Conservation (phyloP, 2,888 invertebrate species). For the Spatulosminthurus flaviceps region DNA sequence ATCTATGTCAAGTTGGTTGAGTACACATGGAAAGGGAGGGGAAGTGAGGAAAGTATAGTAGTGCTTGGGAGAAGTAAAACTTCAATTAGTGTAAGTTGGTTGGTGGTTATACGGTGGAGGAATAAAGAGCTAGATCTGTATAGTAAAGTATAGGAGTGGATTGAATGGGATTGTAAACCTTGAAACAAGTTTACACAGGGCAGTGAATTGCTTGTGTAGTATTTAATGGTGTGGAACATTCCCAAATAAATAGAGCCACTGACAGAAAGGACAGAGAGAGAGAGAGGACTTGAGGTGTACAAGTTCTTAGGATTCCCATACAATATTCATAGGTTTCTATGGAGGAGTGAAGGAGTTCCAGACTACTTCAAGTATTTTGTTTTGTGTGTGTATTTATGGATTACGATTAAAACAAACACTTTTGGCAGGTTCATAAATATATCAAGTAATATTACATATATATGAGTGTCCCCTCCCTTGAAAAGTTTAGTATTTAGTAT, state of each 20-base stretch:
- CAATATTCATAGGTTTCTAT: no score
- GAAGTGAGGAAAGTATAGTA: not conserved
- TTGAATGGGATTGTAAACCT: not conserved
- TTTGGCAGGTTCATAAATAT: constrained; percentile 13
- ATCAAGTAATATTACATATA: not conserved
- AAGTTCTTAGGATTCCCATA: no score
- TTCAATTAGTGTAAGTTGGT: constrained; percentile 16
- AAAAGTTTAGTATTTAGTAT: no score
- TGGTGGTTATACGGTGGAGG: not conserved
- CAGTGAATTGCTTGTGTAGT: not conserved
- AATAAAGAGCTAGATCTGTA: not conserved
- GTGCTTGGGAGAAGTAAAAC: not conserved
- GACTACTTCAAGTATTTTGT: not conserved
- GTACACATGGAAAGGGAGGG: no score
- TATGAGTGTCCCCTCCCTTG: not conserved
- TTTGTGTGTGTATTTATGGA: constrained; percentile 3
- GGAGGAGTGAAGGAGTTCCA: no score
- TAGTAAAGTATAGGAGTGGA: not conserved
- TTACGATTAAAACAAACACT: constrained; percentile 1
- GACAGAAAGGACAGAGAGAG: not conserved
- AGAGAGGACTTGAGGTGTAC: not conserved
- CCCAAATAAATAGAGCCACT: constrained; percentile 24
- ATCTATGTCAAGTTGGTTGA: no score
- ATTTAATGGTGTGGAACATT: constrained; percentile 31
- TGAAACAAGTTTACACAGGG: not conserved